phyloP scores from a whole-genome alignment of 2,888 invertebrate species.

The Euzetes globulus region DNA sequence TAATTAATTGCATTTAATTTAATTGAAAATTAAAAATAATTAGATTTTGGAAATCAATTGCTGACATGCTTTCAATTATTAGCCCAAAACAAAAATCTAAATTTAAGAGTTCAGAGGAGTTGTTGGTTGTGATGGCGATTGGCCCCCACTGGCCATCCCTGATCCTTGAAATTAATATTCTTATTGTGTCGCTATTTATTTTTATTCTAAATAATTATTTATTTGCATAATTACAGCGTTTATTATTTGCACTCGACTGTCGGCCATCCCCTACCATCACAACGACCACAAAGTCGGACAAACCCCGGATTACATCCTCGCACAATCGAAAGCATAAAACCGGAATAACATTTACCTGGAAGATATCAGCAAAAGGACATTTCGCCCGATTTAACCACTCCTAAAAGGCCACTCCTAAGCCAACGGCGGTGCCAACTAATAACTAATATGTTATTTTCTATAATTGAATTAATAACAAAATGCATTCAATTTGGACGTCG shows the following conservation, averaged over 20 bases:
- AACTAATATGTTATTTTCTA: not conserved
- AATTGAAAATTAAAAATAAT: too few relatives aligned
- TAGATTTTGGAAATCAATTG: too few relatives aligned
- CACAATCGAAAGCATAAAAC: not conserved
- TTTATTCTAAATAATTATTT: constrained; percentile 1
- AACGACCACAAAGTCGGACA: not conserved
- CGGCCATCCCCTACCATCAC: not conserved
- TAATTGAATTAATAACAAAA: constrained; percentile 3
- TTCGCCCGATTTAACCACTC: too few relatives aligned
- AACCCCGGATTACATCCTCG: not conserved
- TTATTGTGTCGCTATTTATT: not conserved
- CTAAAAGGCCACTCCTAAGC: not conserved
- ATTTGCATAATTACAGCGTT: not conserved
- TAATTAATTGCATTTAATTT: too few relatives aligned
- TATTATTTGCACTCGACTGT: not conserved
- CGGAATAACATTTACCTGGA: not conserved
- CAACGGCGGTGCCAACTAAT: constrained; percentile 12
- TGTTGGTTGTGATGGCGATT: too few relatives aligned
- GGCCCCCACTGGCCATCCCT: too few relatives aligned
- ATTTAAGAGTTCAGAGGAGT: too few relatives aligned
- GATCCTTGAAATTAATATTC: too few relatives aligned
- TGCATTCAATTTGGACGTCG: constrained; percentile 11
- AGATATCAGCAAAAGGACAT: too few relatives aligned
- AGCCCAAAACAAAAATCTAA: too few relatives aligned
- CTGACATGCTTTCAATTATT: too few relatives aligned